Evolutionary conservation across 2,888 invertebrate species (phyloP), one percentile per base, ranked within the genome.

Genomic region (Germaria angustata): DNA sequence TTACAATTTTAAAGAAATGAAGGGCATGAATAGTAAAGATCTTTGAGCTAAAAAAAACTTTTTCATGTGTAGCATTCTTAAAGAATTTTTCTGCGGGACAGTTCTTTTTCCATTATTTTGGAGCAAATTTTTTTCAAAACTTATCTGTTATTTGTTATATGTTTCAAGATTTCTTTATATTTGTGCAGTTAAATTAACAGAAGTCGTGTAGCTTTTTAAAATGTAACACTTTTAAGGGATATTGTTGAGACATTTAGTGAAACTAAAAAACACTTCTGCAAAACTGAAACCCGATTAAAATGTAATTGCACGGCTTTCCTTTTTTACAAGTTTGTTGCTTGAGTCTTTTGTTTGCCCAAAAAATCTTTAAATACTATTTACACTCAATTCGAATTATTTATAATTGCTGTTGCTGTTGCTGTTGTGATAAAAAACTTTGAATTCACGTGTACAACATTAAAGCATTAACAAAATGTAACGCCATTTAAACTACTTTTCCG

Each of bases 401-500:
- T n/a, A 22, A 41, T 41, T 34, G 1, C 36, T 34, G n/a, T 49
- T n/a, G 4, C 13, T 68, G 36, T 53, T 68, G 36, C 39, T 53
- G 39, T 22, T 66, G 28, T 46, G 32, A 39, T n/a, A 17, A 57
- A 41, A 32, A 59, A 22, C n/a, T 20, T 59, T 2, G 0, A 28
- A 28, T 6, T n/a, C n/a, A n/a, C n/a, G n/a, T n/a, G n/a, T n/a
- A n/a, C n/a, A n/a, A 11, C 3, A n/a, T 61, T 61, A 46, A 20
- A 41, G 13, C 13, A 0, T 28, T 20, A 20, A 72, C 13, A 69
- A 44, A 49, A 17, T 5, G 28, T 61, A 49, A 28, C 20, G 53
- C 34, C 28, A 32, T 22, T 44, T 63, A 63, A 73, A 20, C 73
- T 63, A 73, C 63, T 63, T 73, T 73, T 73, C 15, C 11, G 24